A percentile compares a stretch with the other conserved stretches of the same genome.
phyloP scores from a whole-genome alignment of 1,140 invertebrate genomes.

The Chironomus striatipennis region DNA sequence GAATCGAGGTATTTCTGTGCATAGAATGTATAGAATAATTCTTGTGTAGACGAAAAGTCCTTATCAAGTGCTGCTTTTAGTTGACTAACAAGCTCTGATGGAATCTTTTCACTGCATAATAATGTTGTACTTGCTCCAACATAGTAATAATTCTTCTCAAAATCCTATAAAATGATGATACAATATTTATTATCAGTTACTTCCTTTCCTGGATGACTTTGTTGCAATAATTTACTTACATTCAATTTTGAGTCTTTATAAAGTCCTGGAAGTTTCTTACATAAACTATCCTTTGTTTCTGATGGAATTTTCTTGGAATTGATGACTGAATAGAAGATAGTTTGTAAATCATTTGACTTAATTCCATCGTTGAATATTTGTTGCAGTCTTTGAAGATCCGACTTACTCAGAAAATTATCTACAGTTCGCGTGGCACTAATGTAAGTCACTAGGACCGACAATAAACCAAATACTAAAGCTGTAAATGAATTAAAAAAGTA shows the following conservation, averaged over 20 bases:
- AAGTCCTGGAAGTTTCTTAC: slow-evolving; percentile 32
- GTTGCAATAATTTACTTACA: slow-evolving; percentile 30
- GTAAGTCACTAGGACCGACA: neutral
- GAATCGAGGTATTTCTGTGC: slow-evolving; percentile 33
- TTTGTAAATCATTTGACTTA: slow-evolving; percentile 36
- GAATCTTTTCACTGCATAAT: slow-evolving; percentile 32
- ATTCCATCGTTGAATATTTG: slow-evolving; percentile 37
- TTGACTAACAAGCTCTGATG: slow-evolving; percentile 31
- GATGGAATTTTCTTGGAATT: slow-evolving; percentile 34
- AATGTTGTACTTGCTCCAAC: slow-evolving; percentile 36
- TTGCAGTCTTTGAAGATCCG: slow-evolving; percentile 36
- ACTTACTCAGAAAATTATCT: slow-evolving; percentile 32
- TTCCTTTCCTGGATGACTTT: slow-evolving; percentile 24
- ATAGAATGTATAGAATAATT: slow-evolving; percentile 35
- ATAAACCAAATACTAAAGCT: neutral
- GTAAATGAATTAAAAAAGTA: neutral
- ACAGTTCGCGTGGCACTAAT: slow-evolving; percentile 29
- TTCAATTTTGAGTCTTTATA: slow-evolving; percentile 38
- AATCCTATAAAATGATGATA: slow-evolving; percentile 31
- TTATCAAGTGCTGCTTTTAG: slow-evolving; percentile 32
- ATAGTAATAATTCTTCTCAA: slow-evolving; percentile 38
- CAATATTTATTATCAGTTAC: neutral
- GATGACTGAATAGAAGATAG: slow-evolving; percentile 35
- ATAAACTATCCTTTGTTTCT: slow-evolving; percentile 31
- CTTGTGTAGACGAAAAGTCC: slow-evolving; percentile 32